Evolutionary conservation across 2,113 vertebrate genomes (phyloP).

Genomic region (Protobothrops flavoviridis): DNA sequence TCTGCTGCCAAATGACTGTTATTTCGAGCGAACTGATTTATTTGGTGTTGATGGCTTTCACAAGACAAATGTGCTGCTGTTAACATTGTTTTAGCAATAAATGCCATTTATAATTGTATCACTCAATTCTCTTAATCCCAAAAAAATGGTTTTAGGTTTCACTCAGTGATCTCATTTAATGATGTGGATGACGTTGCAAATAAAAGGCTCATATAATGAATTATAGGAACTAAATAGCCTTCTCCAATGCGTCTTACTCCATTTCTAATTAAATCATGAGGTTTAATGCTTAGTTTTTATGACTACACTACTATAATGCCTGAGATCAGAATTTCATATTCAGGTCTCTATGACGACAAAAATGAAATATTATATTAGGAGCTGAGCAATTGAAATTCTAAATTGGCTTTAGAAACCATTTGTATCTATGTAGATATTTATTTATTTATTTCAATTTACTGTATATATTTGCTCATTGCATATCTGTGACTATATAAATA

Average conservation of each 20-base stretch:
- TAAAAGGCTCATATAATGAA: not conserved
- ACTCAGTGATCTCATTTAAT: not conserved
- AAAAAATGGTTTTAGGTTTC: not conserved
- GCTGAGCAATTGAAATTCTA: not conserved
- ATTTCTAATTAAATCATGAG: not conserved
- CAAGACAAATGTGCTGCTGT: not conserved
- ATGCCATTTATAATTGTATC: not conserved
- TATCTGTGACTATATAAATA: not conserved
- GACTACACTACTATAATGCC: not conserved
- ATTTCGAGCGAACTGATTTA: not conserved
- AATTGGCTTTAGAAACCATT: not conserved
- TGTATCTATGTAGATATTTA: not conserved
- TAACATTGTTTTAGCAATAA: not conserved
- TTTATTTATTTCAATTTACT: not conserved
- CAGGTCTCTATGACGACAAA: not conserved
- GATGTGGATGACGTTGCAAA: not conserved
- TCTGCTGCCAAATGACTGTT: not conserved
- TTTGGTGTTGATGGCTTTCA: not conserved
- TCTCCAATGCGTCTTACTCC: not conserved
- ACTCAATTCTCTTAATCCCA: not conserved
- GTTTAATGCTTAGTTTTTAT: not conserved
- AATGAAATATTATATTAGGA: not conserved
- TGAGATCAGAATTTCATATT: not conserved
- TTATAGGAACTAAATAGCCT: not conserved
- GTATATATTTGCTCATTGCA: not conserved